These are phyloP conservation scores for Panzeria rudis DNA, from an alignment of 2,888 invertebrate genomes.

Conservation along the genomic window DNA sequence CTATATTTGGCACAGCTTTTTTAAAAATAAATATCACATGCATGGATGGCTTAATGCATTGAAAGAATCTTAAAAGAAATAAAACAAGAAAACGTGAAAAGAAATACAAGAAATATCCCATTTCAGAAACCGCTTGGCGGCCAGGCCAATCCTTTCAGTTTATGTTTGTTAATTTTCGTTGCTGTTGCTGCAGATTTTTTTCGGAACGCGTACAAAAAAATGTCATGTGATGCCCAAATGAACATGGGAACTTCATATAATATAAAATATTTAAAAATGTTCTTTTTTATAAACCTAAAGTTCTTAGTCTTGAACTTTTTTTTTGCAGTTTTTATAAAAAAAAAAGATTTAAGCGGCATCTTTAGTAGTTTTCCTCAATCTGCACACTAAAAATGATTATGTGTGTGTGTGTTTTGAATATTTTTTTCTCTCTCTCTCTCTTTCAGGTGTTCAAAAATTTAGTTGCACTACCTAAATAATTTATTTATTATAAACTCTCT, in stretches of 20 bases:
- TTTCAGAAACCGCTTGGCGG: slow-evolving; percentile 52
- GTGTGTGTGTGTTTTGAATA: slow-evolving; percentile 8
- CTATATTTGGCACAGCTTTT: slow-evolving; percentile 42
- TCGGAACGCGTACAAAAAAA: slow-evolving; percentile 30
- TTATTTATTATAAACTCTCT: background rate
- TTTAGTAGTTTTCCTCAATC: slow-evolving; percentile 45
- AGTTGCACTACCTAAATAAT: slow-evolving; percentile 9
- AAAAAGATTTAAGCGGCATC: slow-evolving; percentile 57
- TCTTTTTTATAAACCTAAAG: slow-evolving; percentile 50
- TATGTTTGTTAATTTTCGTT: slow-evolving; percentile 45
- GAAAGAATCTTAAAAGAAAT: background rate
- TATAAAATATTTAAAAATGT: slow-evolving; percentile 46
- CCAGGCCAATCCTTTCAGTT: slow-evolving; percentile 61
- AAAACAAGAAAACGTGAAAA: slow-evolving; percentile 1
- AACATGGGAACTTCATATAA: slow-evolving; percentile 63
- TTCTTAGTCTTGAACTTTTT: slow-evolving; percentile 36
- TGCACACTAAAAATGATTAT: background rate
- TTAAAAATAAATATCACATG: slow-evolving; percentile 30
- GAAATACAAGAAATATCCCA: slow-evolving; percentile 53
- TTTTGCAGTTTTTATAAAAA: slow-evolving; percentile 2
- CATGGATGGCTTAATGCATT: slow-evolving; percentile 38
- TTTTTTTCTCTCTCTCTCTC: background rate
- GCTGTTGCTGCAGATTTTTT: slow-evolving; percentile 13
- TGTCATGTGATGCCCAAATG: slow-evolving; percentile 70
- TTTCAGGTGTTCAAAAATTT: slow-evolving; percentile 67